These are phyloP conservation scores for Orientallactaga sibirica DNA, from an alignment of 2,797 vertebrate genomes.

Conservation along the genomic window DNA sequence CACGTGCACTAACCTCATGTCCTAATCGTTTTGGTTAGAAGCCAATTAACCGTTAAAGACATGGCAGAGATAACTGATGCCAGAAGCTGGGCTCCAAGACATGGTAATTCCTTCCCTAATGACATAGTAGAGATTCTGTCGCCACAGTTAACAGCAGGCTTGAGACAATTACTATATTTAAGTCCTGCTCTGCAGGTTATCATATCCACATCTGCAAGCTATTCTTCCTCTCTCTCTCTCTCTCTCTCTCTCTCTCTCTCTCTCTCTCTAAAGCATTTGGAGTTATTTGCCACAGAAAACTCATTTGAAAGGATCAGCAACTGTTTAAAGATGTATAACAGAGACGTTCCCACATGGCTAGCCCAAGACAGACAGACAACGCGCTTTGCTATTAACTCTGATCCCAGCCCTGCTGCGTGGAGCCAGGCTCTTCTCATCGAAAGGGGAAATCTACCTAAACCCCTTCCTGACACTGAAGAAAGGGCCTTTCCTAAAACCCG, in stretches of 20 bases:
- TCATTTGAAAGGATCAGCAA: conserved; percentile 67
- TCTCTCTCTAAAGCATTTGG: conserved; percentile 68
- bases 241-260: no score
- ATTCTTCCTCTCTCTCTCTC: conserved; percentile 56
- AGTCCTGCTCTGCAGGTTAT: conserved; percentile 79
- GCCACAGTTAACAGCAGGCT: conserved; percentile 82
- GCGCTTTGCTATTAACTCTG: conserved; percentile 19
- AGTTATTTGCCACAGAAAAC: conserved; percentile 74
- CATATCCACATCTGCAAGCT: conserved; percentile 83
- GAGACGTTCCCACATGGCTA: not conserved
- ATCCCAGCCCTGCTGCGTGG: not conserved
- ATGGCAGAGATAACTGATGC: conserved; percentile 54
- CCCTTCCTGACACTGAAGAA: not conserved
- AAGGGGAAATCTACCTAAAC: conserved; percentile 59
- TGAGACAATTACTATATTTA: conserved; percentile 84
- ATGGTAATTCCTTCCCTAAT: conserved; percentile 82
- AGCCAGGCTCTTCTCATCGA: conserved; percentile 55
- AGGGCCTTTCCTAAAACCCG: conserved; percentile 22
- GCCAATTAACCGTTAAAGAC: conserved; percentile 77
- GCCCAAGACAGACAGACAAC: conserved; percentile 2
- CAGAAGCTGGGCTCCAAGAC: conserved; percentile 73
- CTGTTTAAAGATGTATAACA: not conserved
- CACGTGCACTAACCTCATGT: conserved; percentile 58
- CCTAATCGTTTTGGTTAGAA: conserved; percentile 68
- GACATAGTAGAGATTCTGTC: conserved; percentile 83